These are phyloP conservation scores for Otis tarda DNA, from an alignment of 2,113 vertebrate species.

Conservation along the genomic window DNA sequence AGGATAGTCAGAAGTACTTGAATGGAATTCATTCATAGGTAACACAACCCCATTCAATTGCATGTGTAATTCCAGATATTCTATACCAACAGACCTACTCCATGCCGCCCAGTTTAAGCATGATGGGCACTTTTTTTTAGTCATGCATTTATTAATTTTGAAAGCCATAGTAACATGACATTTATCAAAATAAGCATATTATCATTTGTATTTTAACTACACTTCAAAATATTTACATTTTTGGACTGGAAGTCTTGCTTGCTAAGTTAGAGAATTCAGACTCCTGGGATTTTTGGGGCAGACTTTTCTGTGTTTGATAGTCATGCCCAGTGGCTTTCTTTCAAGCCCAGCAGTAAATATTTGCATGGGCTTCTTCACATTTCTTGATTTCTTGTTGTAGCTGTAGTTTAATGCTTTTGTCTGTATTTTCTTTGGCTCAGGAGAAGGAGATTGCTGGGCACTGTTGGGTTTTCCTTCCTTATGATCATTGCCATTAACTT, in stretches of 20 bases:
- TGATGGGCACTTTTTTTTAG: background rate
- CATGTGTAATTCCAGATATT: background rate
- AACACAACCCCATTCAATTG: background rate
- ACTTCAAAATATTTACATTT: background rate
- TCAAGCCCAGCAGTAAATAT: conserved; percentile 11
- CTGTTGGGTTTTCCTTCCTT: background rate
- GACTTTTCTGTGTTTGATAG: background rate
- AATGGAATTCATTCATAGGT: background rate
- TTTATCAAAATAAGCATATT: background rate
- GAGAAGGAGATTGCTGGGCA: background rate
- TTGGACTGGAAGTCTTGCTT: background rate
- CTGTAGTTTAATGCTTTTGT: background rate
- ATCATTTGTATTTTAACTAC: background rate
- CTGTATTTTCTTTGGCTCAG: conserved; percentile 16
- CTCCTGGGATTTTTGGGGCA: background rate
- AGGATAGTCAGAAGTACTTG: background rate
- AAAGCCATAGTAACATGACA: background rate
- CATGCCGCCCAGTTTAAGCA: background rate
- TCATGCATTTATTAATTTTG: background rate
- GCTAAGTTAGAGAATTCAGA: background rate
- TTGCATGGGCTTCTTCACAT: conserved; percentile 16
- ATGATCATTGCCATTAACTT: background rate
- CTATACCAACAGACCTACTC: background rate
- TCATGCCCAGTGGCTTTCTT: background rate
- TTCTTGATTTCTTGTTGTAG: background rate